Percentiles rank a stretch among this genome's conserved stretches.
These are phyloP conservation scores for Dinoponera quadriceps DNA, from an alignment of 1,140 invertebrate species.

Conservation along the genomic window DNA sequence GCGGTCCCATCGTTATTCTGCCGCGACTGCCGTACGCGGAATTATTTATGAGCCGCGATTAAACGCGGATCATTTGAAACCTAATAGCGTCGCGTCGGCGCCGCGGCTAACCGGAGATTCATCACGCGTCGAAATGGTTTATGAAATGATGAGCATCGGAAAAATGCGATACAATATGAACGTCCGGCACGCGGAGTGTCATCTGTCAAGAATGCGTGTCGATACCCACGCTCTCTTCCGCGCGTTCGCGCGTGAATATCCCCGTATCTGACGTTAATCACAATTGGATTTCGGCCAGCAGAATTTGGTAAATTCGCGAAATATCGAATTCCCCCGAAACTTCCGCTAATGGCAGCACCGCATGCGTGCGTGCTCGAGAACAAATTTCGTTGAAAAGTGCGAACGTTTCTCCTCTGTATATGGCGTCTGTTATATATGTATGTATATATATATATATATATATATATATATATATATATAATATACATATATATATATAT, in stretches of 20 bases:
- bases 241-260: slow-evolving; percentile 7
- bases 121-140: not conserved
- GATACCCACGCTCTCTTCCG: not conserved
- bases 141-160: slow-evolving; percentile 19
- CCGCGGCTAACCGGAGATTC: slow-evolving; percentile 34
- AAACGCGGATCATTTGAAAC: not conserved
- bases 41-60: slow-evolving; percentile 42
- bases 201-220: slow-evolving; percentile 45
- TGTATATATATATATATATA: not conserved
- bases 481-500: not conserved
- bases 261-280: slow-evolving; percentile 34
- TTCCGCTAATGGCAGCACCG: slow-evolving; percentile 13
- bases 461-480: not conserved
- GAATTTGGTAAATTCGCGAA: slow-evolving; percentile 35
- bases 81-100: slow-evolving; percentile 35
- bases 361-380: not conserved
- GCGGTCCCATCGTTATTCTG: slow-evolving; percentile 9
- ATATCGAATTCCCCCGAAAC: slow-evolving; percentile 30
- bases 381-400: slow-evolving; percentile 33
- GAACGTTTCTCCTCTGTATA: slow-evolving; percentile 7
- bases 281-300: slow-evolving; percentile 38
- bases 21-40: not conserved
- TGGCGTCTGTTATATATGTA: slow-evolving; percentile 36
- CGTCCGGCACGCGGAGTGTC: slow-evolving; percentile 21
- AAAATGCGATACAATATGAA: slow-evolving; percentile 32